These are phyloP conservation scores for Anarsia innoxiella DNA, from an alignment of 2,888 invertebrate species.

Conservation along the genomic window DNA sequence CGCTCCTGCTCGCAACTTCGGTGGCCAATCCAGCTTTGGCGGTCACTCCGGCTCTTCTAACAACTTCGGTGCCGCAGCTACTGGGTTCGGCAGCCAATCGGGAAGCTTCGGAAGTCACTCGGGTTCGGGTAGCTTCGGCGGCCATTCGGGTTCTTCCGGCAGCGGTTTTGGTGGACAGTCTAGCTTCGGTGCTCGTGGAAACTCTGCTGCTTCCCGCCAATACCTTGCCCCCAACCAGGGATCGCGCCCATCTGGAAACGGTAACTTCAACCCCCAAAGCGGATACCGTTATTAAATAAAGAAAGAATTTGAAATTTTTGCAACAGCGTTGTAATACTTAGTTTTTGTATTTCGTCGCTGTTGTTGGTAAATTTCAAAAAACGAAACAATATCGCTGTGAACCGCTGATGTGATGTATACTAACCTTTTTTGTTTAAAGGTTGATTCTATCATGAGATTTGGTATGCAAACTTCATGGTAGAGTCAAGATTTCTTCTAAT, in stretches of 20 bases:
- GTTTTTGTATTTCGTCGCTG: no score
- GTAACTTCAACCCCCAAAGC: constrained; percentile 63
- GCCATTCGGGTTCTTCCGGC: constrained; percentile 13
- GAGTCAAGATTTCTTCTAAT: not conserved
- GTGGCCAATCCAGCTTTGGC: constrained; percentile 22
- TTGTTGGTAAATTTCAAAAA: not conserved
- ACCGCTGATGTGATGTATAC: constrained; percentile 28
- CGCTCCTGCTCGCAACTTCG: constrained; percentile 26
- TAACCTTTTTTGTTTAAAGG: constrained; percentile 18
- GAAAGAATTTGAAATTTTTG: not conserved
- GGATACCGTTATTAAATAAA: constrained; percentile 57
- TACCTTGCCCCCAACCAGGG: constrained; percentile 62
- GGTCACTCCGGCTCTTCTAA: constrained; percentile 20
- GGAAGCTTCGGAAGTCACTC: constrained; percentile 14
- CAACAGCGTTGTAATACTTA: no score
- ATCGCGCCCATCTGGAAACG: constrained; percentile 49
- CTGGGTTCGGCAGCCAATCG: constrained; percentile 13
- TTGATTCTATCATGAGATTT: not conserved
- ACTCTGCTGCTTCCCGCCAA: constrained; percentile 55
- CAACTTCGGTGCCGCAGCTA: constrained; percentile 18
- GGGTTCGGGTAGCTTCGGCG: constrained; percentile 14
- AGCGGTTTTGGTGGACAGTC: constrained; percentile 10
- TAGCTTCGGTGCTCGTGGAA: constrained; percentile 21
- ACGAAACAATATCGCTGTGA: constrained; percentile 24
- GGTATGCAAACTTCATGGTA: not conserved